phyloP scores from a whole-genome alignment of 30 jellyfish, hydroid and myxozoan genomes.

The Rhopilema esculentum region DNA sequence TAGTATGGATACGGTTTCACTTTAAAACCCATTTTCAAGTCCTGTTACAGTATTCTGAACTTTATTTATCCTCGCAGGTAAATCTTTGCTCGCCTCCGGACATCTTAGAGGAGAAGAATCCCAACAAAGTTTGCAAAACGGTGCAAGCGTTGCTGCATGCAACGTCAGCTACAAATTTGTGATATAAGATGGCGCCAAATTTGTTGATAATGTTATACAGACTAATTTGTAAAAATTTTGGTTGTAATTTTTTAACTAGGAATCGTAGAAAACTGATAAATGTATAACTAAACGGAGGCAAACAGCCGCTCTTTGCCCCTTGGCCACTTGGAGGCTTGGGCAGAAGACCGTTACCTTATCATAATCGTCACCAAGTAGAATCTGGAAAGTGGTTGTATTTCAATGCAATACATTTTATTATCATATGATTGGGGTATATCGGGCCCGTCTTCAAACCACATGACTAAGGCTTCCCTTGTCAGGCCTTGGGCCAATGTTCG shows the following conservation, averaged over 20 bases:
- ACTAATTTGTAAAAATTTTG: constrained; percentile 19
- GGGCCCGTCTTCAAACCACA: too few species aligned
- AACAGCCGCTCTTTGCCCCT: neutral
- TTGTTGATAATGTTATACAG: neutral
- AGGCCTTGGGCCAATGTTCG: too few species aligned
- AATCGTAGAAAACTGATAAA: neutral
- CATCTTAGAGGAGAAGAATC: constrained; percentile 86
- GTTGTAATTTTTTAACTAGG: constrained; percentile 29
- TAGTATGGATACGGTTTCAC: too few species aligned
- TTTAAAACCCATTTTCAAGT: too few species aligned
- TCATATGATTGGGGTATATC: too few species aligned
- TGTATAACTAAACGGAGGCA: neutral
- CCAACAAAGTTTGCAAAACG: constrained; percentile 77
- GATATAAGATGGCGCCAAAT: neutral
- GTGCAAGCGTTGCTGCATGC: constrained; percentile 87
- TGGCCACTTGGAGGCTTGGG: neutral
- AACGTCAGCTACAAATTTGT: constrained; percentile 48
- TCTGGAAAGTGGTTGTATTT: too few species aligned
- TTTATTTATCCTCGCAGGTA: constrained; percentile 21
- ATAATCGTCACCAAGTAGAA: too few species aligned
- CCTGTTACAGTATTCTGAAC: neutral
- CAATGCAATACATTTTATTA: too few species aligned
- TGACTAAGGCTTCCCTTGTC: too few species aligned
- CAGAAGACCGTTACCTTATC: too few species aligned
- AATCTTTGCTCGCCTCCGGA: constrained; percentile 85